Conservation (phyloP, 2,113 vertebrate genomes). For the Equus quagga region DNA sequence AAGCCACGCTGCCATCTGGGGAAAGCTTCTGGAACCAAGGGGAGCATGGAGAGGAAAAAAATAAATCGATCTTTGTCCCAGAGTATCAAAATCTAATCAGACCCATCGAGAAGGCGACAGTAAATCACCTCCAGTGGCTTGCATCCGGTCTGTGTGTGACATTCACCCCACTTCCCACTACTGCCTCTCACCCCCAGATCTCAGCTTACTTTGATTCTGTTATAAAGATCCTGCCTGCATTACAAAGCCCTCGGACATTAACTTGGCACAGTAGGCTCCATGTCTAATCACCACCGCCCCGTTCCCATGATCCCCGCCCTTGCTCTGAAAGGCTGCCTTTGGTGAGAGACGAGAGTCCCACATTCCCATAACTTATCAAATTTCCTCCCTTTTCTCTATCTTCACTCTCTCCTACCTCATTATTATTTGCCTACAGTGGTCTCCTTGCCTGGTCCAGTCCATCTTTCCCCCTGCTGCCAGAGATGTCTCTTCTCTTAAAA, state of each 20-base stretch:
- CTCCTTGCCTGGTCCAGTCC: background rate
- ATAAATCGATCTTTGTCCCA: background rate
- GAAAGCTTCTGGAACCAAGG: constrained; percentile 22
- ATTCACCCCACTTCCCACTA: background rate
- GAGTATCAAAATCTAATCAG: background rate
- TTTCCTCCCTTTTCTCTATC: background rate
- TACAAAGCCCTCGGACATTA: background rate
- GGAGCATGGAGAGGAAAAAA: background rate
- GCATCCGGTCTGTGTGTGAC: accelerated
- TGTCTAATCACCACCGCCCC: background rate
- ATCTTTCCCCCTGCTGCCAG: background rate
- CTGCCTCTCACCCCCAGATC: background rate
- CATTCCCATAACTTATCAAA: background rate
- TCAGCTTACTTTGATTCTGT: background rate
- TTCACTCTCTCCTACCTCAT: background rate
- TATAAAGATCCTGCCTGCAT: background rate
- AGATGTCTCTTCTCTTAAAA: background rate
- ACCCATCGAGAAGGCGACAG: background rate
- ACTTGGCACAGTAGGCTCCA: background rate
- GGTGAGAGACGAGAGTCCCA: background rate
- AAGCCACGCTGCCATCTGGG: background rate
- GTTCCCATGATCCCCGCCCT: background rate
- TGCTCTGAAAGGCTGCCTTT: background rate
- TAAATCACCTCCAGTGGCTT: background rate
- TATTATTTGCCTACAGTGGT: background rate